Evolutionary conservation across 2,113 vertebrate genomes (phyloP), one percentile per base, ranked within the genome.

Genomic region (Periophthalmus modestus): DNA sequence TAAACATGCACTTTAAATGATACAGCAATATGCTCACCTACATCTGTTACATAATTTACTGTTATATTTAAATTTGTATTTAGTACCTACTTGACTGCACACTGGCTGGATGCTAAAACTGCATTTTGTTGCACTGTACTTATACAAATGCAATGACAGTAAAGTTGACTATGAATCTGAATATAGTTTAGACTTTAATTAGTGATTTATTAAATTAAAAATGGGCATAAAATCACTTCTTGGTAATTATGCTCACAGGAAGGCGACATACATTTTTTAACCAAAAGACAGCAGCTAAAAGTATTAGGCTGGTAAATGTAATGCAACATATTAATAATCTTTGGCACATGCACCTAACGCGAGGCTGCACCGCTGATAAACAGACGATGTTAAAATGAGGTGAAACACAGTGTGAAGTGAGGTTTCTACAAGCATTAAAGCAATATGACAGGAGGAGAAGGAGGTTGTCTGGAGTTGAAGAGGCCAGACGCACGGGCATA

Each of bases 401-500:
- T 82, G 76, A 83, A 85, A 62, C 59, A 2, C 68, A 74, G 79
- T 78, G 74, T 61, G 63, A 74, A 23, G 66, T 75, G 36, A 39
- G 68, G 62, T 34, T 14, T 71, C 36, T 36, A 74, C 54, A n/a
- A 66, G 74, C 57, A 85, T 82, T 79, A 77, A 86, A 82, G 82
- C 66, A 19, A 80, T 82, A 69, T 85, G 77, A 76, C 77, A 84
- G 79, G 57, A 59, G 75, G 71, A 50, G 73, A 69, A 46, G 7
- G 50, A 78, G 83, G 83, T 87, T 84, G 79, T 80, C 59, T 76
- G 47, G 83, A 88, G 80, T 85, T 87, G 68, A 90, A 69, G 54
- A 68, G 76, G 75, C 55, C 54, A 36, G 23, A 14, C 19, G 68
- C 58, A 50, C 24, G 14, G 19, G 19, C 19, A 72, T 14, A 47